Conservation (phyloP, 2,113 vertebrate species). For the Ochotona princeps region DNA sequence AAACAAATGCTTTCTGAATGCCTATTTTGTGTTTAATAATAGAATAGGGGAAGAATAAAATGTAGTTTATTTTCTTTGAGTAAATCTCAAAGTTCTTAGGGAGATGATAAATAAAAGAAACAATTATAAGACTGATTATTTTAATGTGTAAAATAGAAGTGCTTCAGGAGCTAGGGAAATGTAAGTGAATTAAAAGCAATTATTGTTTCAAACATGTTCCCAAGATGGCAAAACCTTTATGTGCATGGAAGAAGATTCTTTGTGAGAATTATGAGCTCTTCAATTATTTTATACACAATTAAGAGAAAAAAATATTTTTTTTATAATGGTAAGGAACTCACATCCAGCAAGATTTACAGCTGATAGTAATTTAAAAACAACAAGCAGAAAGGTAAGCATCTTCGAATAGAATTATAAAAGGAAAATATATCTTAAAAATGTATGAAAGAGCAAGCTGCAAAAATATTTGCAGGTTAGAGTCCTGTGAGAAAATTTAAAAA, state of each 20-base stretch:
- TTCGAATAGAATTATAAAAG: neutral
- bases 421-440: neutral
- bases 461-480: neutral
- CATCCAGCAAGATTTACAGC: neutral
- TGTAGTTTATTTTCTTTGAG: conserved; percentile 29
- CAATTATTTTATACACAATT: neutral
- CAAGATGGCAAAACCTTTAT: conserved; percentile 24
- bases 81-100: neutral
- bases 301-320: neutral
- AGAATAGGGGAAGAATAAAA: neutral
- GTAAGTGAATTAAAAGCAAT: conserved; percentile 25
- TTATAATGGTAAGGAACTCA: conserved; percentile 27
- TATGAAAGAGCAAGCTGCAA: neutral
- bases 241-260: neutral
- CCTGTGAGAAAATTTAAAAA: neutral
- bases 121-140: neutral
- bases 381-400: neutral
- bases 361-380: conserved; percentile 36
- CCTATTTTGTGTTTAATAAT: conserved; percentile 20
- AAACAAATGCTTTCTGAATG: conserved; percentile 16
- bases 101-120: conserved; percentile 23
- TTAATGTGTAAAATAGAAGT: neutral
- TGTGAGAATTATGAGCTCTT: neutral
- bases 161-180: neutral
- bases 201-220: neutral